Percentiles rank a stretch among this genome's conserved stretches.
Evolutionary conservation across 2,888 invertebrate species (phyloP).

Genomic region (Chrysina gloriosa): DNA sequence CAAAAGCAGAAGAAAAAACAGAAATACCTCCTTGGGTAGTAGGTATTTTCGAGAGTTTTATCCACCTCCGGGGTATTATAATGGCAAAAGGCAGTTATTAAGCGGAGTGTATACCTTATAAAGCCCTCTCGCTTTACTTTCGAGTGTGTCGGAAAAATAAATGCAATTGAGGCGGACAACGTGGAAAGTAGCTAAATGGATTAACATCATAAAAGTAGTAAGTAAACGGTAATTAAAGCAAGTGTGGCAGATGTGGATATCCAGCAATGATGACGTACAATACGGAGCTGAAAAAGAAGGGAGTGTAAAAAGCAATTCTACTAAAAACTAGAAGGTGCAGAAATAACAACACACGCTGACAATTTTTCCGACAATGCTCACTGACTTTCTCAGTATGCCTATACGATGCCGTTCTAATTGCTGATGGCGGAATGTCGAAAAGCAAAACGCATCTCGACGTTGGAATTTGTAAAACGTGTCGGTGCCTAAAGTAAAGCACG

Average conservation of each 20-base stretch:
- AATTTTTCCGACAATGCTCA: conserved; percentile 52
- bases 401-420: conserved; percentile 56
- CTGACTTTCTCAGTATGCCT: conserved; percentile 51
- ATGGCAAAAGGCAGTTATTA: conserved; percentile 28
- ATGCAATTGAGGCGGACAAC: conserved; percentile 25
- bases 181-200: conserved; percentile 56
- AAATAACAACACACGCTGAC: conserved; percentile 36
- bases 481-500: conserved; percentile 40
- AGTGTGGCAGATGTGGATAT: conserved; percentile 56
- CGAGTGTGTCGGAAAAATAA: conserved; percentile 12
- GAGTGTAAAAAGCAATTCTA: conserved; percentile 60
- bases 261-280: conserved; percentile 57
- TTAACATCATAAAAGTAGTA: conserved; percentile 61
- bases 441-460: conserved; percentile 39
- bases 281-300: conserved; percentile 53
- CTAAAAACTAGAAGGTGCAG: conserved; percentile 58
- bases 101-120: conserved; percentile 20
- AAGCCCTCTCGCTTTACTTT: conserved; percentile 1
- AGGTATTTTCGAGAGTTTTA: conserved; percentile 19
- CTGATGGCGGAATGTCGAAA: conserved; percentile 51
- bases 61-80: conserved; percentile 21
- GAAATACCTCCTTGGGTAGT: conserved; percentile 3
- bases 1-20: conserved; percentile 2
- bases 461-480: conserved; percentile 35
- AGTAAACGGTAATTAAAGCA: conserved; percentile 61